Evolutionary conservation across 1,140 invertebrate genomes (phyloP).

Genomic region (Frieseomelitta varia): DNA sequence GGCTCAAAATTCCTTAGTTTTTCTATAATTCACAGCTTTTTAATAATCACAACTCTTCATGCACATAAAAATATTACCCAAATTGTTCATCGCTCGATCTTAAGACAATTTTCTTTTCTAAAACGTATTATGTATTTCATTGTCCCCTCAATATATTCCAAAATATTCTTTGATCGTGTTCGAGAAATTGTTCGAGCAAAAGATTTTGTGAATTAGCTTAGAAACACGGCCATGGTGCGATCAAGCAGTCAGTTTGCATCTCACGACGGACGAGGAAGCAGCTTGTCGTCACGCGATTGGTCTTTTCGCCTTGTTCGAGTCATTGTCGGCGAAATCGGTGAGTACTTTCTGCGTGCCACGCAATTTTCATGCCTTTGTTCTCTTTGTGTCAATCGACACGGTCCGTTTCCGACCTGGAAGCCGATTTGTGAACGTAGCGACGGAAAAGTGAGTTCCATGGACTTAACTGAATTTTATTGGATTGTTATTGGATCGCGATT

Average conservation of each 20-base stretch:
- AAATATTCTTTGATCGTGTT: background rate
- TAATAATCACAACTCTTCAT: background rate
- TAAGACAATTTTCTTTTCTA: background rate
- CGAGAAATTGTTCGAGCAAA: slow-evolving; percentile 19
- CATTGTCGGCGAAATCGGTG: background rate
- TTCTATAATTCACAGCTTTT: no score
- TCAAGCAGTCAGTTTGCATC: slow-evolving; percentile 30
- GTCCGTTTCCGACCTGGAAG: background rate
- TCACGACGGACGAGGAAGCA: slow-evolving; percentile 43
- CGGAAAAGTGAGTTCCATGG: background rate
- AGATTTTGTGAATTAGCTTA: slow-evolving; percentile 40
- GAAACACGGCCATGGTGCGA: slow-evolving; percentile 24
- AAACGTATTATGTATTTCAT: background rate
- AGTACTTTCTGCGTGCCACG: slow-evolving; percentile 26
- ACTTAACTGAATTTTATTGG: background rate
- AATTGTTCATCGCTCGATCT: background rate
- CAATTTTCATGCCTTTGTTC: slow-evolving; percentile 15
- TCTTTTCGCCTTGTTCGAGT: background rate
- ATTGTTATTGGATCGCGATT: no score
- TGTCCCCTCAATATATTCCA: accelerated
- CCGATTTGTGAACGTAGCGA: background rate
- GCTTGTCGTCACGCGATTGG: background rate
- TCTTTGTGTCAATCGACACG: background rate
- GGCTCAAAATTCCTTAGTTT: background rate
- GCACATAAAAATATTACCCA: background rate